Evolutionary conservation across 2,113 vertebrate species (phyloP).

Genomic region (Salvelinus fontinalis): DNA sequence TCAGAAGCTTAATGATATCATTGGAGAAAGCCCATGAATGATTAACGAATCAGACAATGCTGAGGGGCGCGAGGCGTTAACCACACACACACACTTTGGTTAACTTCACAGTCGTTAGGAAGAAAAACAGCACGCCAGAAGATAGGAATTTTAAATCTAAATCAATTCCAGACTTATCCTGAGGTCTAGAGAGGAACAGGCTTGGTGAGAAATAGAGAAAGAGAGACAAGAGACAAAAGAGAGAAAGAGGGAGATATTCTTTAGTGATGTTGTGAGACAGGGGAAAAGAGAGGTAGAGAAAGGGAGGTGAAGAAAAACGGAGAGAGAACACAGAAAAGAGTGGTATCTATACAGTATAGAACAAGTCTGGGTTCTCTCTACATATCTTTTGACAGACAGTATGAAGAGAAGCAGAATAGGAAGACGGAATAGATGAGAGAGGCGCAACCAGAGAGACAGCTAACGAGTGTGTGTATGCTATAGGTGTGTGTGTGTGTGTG

Average conservation of each 20-base stretch:
- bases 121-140: no score
- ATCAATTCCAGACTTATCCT: constrained; percentile 37
- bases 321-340: neutral
- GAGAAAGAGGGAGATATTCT: no score
- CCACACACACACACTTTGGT: neutral
- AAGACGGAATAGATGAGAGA: no score
- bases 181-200: constrained; percentile 18
- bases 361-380: neutral
- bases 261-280: constrained; percentile 5
- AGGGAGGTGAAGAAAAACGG: neutral
- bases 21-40: constrained; percentile 34
- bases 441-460: no score
- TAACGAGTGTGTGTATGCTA: constrained; percentile 15
- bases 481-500: neutral
- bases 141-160: neutral
- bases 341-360: neutral
- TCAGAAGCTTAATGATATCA: constrained; percentile 27
- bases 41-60: constrained; percentile 33
- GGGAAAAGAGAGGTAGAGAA: neutral
- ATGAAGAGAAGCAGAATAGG: no score
- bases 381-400: neutral
- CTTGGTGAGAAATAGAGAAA: neutral
- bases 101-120: neutral
- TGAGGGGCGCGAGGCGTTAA: constrained; percentile 10
- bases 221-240: neutral